phyloP scores from a whole-genome alignment of 1,140 invertebrate species.

The Ditylenchus dipsaci region DNA sequence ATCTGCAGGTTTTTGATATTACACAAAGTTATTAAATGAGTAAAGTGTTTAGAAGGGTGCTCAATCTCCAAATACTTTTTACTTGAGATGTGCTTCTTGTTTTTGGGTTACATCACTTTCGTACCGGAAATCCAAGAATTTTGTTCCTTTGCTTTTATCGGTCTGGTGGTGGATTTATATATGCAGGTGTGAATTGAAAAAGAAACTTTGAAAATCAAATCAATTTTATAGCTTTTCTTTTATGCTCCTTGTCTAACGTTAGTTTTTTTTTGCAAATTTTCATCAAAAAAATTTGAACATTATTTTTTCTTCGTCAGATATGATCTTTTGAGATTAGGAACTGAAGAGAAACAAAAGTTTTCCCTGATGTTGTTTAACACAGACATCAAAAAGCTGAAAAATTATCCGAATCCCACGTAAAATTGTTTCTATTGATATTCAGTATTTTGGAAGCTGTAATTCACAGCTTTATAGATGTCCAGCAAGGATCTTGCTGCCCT shows the following conservation, averaged over 20 bases:
- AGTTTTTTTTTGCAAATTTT: constrained; percentile 20
- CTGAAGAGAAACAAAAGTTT: constrained; percentile 42
- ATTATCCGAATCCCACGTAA: constrained; percentile 43
- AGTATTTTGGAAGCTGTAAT: neutral
- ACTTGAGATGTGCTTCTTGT: constrained; percentile 38
- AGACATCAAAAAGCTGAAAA: constrained; percentile 41
- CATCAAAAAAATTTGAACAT: no score
- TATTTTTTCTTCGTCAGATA: no score
- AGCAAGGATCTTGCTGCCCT: constrained; percentile 32
- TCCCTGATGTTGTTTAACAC: constrained; percentile 43
- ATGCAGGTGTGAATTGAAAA: constrained; percentile 39
- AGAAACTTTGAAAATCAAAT: neutral
- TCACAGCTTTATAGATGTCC: constrained; percentile 36
- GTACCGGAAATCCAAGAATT: constrained; percentile 52
- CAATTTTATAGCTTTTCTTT: constrained; percentile 44
- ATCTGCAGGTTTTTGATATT: constrained; percentile 30
- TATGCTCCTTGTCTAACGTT: constrained; percentile 47
- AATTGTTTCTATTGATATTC: neutral
- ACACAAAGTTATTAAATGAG: neutral
- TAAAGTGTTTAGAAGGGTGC: constrained; percentile 29
- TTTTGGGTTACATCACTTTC: constrained; percentile 40
- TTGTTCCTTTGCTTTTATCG: constrained; percentile 44
- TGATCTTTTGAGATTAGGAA: constrained; percentile 21
- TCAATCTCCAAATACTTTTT: constrained; percentile 46
- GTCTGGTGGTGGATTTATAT: constrained; percentile 49